Base-by-base conservation (phyloP, 2,797 vertebrate genomes). In the Siniperca scherzeri region DNA sequence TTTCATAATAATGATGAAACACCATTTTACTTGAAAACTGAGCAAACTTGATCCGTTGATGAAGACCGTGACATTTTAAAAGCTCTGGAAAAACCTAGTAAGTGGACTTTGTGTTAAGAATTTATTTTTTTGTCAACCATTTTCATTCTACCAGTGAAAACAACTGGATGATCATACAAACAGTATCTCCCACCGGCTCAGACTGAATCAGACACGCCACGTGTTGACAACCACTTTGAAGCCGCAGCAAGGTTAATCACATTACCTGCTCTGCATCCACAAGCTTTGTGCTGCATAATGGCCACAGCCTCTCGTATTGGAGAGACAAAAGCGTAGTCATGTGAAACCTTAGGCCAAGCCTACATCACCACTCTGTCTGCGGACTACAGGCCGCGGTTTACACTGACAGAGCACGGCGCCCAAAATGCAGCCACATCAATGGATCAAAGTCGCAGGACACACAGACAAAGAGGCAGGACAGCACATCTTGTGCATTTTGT, bases 181-280 rank as follows among this genome's bases (percentile, higher is more conserved):
- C 38, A 5, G 13, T 33, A 36, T 64, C n/a, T 74, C 16, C 53
- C 14, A 38, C 3, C 38, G 36, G 42, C 9, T 71, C 22, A 4
- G 25, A 52, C 64, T 65, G 40, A 64, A 78, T 75, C 65, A 82
- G 42, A 69, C 66, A 52, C 7, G n/a, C 50, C 27, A 44, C 14
- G 7, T 59, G 81, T 76, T 69, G 64, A 80, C 70, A 70, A 71
- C 74, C 64, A 80, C 81, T 86, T 71, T 82, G 76, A 77, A 70
- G 74, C 83, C 78, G 68, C 82, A 77, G 59, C 88, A 85, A 92
- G 89, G 88, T 94, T 92, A 94, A 92, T 93, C 81, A 80, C 84
- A 90, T 94, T 89, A 91, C 67, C 85, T 80, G 48, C 81, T 87
- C 80, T 77, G 86, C 74, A 81, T 89, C 82, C 21, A 11, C 79